Evolutionary conservation across 2,888 invertebrate species (phyloP), one percentile per base, ranked within the genome.

Genomic region (Callimorpha dominula): DNA sequence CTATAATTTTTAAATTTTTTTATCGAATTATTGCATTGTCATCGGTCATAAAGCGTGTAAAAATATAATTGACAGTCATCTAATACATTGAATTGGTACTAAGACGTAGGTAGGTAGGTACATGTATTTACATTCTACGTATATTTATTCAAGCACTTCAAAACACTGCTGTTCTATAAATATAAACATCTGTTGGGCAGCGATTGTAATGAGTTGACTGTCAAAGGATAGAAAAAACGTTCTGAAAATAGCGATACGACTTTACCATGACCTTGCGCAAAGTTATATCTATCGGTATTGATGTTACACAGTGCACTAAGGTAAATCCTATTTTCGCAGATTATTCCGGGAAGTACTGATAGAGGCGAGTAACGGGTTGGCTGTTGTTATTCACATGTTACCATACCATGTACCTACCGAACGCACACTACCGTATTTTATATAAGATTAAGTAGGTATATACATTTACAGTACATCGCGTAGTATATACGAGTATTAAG

Each of bases 291-390:
- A 88, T 89, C 88, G 87, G 87, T 87, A 90, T 86, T 88, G 86
- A 80, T 85, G 86, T 87, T 87, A 86, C 86, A 86, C 82, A 79
- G 76, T 72, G 80, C 85, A 88, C 89, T 89, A 89, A 89, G 89
- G 90, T 92, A 91, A 91, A 92, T 89, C 82, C 86, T 89, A 90
- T 91, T 92, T 94, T 93, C 89, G 90, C 91, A 90, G 93, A 92
- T 90, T 92, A 94, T 95, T 95, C 93, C 91, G 93, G 94, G 94
- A 94, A 94, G 87, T 91, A 85, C 85, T 88, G 91, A 93, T 92
- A 91, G 94, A 94, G 92, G 93, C 93, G 91, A 93, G 85, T 94
- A 94, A 92, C 94, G 93, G 94, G 93, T 93, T 93, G 87, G 91
- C 91, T 91, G 91, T 89, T 92, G 92, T 93, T 93, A 92, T 92